Conservation (phyloP, 1,140 invertebrate species). For the Zophobas atratus region DNA sequence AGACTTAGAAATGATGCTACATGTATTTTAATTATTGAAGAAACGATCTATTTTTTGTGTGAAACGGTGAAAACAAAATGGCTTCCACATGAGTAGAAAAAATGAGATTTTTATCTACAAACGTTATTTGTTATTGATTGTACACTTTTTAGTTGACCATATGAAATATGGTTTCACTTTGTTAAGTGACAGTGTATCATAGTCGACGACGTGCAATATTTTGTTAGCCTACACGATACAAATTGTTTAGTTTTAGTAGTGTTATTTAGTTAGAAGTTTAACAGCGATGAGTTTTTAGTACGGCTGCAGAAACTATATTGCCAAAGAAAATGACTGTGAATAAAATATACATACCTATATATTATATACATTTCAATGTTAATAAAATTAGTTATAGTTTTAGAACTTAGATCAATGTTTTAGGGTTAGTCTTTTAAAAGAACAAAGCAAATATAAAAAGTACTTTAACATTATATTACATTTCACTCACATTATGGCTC, state of each 20-base stretch:
- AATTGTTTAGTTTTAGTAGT: conserved; percentile 12
- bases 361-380: conserved; percentile 62
- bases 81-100: conserved; percentile 48
- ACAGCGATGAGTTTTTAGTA: conserved; percentile 45
- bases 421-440: conserved; percentile 55
- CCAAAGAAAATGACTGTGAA: conserved; percentile 67
- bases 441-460: conserved; percentile 46
- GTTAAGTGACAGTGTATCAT: conserved; percentile 41
- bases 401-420: conserved; percentile 64
- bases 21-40: conserved; percentile 11
- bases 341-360: conserved; percentile 63
- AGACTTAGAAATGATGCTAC: conserved; percentile 9
- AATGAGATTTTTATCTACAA: conserved; percentile 45
- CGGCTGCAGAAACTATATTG: conserved; percentile 60
- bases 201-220: conserved; percentile 46
- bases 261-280: conserved; percentile 23
- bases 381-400: conserved; percentile 47
- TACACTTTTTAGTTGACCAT: conserved; percentile 42
- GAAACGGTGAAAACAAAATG: conserved; percentile 29
- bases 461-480: conserved; percentile 52
- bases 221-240: conserved; percentile 45
- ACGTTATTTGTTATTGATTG: conserved; percentile 43
- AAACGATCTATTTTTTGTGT: conserved; percentile 35
- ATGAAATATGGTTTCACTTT: conserved; percentile 40
- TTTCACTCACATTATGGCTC: conserved; percentile 56